These are phyloP conservation scores for Parnassius glacialis DNA, from an alignment of 2,888 invertebrate genomes.

Conservation along the genomic window DNA sequence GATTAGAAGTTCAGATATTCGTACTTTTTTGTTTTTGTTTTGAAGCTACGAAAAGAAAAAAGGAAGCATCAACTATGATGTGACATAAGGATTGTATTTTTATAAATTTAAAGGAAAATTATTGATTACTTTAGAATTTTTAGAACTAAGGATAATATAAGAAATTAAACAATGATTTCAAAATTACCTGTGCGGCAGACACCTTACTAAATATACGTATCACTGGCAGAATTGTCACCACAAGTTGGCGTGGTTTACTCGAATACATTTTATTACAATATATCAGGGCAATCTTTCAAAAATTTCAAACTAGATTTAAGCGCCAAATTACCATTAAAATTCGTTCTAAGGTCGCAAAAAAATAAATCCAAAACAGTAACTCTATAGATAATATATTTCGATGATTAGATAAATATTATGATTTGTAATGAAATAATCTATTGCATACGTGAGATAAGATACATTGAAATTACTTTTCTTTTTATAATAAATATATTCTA, in stretches of 20 bases:
- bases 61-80: no score
- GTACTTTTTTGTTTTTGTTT: no score
- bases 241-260: slow-evolving; percentile 42
- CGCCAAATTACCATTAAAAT: not conserved
- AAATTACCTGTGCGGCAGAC: slow-evolving; percentile 59
- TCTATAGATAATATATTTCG: slow-evolving; percentile 5
- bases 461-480: slow-evolving; percentile 3
- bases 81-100: no score
- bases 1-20: no score
- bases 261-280: slow-evolving; percentile 9
- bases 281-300: slow-evolving; percentile 13
- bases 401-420: slow-evolving; percentile 18
- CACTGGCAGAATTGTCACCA: slow-evolving; percentile 57
- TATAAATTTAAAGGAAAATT: no score
- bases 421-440: slow-evolving; percentile 6
- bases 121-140: no score
- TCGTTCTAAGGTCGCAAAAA: not conserved
- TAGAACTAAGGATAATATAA: no score
- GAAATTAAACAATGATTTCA: not conserved
- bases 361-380: slow-evolving; percentile 7
- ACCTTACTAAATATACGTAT: slow-evolving; percentile 65
- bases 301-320: slow-evolving; percentile 10
- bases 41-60: no score
- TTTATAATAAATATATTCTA: no score
- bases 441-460: slow-evolving; percentile 5